phyloP scores from a whole-genome alignment of 2,888 invertebrate species.

The Drosophila atroscutellata region DNA sequence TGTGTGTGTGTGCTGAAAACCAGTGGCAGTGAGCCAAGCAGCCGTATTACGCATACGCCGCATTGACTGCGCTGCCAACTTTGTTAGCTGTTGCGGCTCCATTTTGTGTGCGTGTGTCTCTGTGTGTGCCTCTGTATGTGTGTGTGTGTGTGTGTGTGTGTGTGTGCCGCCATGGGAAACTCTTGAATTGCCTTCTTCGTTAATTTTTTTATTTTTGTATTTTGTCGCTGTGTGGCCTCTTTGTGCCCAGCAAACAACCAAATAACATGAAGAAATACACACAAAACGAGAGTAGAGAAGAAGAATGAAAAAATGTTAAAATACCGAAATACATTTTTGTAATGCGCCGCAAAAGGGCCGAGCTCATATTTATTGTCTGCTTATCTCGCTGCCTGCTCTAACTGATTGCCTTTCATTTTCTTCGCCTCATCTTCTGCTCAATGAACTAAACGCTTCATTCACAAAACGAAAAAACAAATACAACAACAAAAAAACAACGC shows the following conservation, averaged over 20 bases:
- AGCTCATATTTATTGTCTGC: constrained; percentile 72
- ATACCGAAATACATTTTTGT: constrained; percentile 51
- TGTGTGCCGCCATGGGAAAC: constrained; percentile 69
- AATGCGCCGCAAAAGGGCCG: constrained; percentile 57
- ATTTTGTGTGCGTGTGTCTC: constrained; percentile 39
- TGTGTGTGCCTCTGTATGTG: constrained; percentile 1
- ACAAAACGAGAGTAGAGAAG: constrained; percentile 21
- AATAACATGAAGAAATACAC: constrained; percentile 47
- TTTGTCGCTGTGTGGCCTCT: constrained; percentile 74
- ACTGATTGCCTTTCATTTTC: constrained; percentile 44
- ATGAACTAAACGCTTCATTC: constrained; percentile 76
- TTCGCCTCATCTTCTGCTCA: constrained; percentile 44
- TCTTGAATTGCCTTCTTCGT: constrained; percentile 45
- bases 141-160: background rate
- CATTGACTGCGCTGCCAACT: constrained; percentile 64
- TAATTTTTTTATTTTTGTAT: background rate
- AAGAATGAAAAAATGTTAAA: constrained; percentile 19
- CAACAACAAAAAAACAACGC: background rate
- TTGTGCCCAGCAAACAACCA: constrained; percentile 57
- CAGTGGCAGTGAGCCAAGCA: constrained; percentile 76
- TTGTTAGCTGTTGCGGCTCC: constrained; percentile 61
- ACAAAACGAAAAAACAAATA: constrained; percentile 53
- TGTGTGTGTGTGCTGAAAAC: constrained; percentile 65
- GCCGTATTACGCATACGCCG: constrained; percentile 80
- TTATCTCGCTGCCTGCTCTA: constrained; percentile 61